Evolutionary conservation across 2,797 vertebrate species (phyloP).

Genomic region (Myiotriccus ornatus): DNA sequence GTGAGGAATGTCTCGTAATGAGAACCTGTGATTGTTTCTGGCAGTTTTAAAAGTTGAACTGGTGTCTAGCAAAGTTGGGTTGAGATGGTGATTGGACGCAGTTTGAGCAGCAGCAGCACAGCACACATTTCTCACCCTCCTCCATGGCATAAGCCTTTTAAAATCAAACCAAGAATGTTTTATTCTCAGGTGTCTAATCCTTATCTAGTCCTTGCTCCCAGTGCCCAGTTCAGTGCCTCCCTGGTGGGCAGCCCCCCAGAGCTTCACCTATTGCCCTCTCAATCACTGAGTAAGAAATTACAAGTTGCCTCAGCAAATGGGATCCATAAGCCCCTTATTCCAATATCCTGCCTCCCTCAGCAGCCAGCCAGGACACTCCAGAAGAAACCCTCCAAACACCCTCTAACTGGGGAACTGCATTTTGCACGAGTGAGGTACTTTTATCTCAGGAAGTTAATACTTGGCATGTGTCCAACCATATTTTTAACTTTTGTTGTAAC

Average conservation of each 20-base stretch:
- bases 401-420: neutral
- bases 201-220: neutral
- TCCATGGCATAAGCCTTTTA: rapidly evolving
- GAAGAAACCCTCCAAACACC: neutral
- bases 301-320: neutral
- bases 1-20: neutral
- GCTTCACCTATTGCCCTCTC: neutral
- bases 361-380: neutral
- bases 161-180: neutral
- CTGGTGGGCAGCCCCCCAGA: neutral
- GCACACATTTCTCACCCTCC: neutral
- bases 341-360: neutral
- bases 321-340: neutral
- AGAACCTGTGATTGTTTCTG: neutral
- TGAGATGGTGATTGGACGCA: neutral
- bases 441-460: neutral
- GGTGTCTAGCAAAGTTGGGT: neutral
- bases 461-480: neutral
- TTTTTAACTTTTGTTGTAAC: neutral
- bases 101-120: neutral
- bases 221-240: neutral
- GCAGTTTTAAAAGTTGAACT: neutral
- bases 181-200: neutral
- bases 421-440: neutral
- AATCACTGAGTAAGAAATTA: neutral